Base-by-base conservation (phyloP, 2,888 invertebrate genomes). In the Cremastinae sp. region DNA sequence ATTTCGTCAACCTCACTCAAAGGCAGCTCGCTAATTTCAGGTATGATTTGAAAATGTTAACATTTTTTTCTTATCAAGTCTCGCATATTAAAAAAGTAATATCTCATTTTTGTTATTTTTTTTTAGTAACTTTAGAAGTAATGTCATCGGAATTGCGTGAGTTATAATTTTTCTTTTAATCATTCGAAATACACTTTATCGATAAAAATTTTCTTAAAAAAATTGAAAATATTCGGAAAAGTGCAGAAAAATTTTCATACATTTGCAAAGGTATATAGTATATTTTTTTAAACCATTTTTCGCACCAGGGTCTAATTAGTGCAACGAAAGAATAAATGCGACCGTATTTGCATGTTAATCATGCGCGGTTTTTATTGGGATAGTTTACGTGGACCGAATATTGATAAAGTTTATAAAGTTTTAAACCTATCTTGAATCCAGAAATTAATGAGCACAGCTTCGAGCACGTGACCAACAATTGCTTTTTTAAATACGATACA, bases 91-190 rank as follows among this genome's bases (percentile, higher is more conserved):
- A n/a, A n/a, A n/a, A n/a, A n/a, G n/a, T n/a, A n/a, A n/a, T n/a
- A n/a, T 61, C 1, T 12, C 8, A 38, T 34, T 38, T 18, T 38
- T 51, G 65, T 74, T 45, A 81, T 79, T 89, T 90, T 75, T 88
- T 90, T 87, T 90, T 91, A 92, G 92, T 87, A 89, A 89, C 83
- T 91, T 91, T 79, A 89, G 92, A 78, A 88, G 90, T 83, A 90
- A 90, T 65, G 81, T 92, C 65, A 83, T 90, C 70, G 87, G 89
- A 82, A 85, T 89, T 74, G 88, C 89, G 92, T 92, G 86, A 91
- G 92, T 83, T 59, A 87, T 88, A 53, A 90, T 43, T 34, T 34
- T 18, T 12, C 18, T 12, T 20, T 8, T 1, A 45, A 10, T 47
- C 1, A 4, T 56, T 18, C 10, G 8, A 2, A 10, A 14, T 9